Percentiles rank a stretch among this genome's conserved stretches.
Evolutionary conservation across 2,888 invertebrate species (phyloP).

Genomic region (Protophormia terraenovae): DNA sequence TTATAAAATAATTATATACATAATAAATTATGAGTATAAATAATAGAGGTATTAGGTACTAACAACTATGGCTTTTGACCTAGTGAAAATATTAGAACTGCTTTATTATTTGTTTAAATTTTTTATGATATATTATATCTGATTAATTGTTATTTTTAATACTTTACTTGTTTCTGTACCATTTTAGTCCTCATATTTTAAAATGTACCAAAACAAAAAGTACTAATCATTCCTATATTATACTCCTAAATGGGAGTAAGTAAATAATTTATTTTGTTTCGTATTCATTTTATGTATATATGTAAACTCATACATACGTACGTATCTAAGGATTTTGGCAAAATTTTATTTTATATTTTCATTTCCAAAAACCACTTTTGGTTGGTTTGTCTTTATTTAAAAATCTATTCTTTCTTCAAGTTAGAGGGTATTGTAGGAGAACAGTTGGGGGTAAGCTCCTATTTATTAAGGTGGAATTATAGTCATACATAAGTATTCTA

Average conservation of each 20-base stretch:
- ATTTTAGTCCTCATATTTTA: too few relatives aligned
- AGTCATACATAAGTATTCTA: constrained; percentile 58
- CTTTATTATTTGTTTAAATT: too few relatives aligned
- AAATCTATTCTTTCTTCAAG: too few relatives aligned
- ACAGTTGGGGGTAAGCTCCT: constrained; percentile 52
- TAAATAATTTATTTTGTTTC: constrained; percentile 18
- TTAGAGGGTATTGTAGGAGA: neutral
- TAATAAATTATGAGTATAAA: too few relatives aligned
- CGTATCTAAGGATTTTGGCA: constrained; percentile 49
- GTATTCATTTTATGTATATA: neutral
- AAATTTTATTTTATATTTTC: constrained; percentile 21
- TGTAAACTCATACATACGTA: neutral
- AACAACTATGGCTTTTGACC: too few relatives aligned
- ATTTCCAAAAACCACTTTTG: neutral
- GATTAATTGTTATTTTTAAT: too few relatives aligned
- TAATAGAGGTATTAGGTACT: too few relatives aligned
- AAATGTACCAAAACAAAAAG: neutral
- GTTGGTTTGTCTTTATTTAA: neutral
- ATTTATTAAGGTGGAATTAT: constrained; percentile 54
- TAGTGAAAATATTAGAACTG: too few relatives aligned
- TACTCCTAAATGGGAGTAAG: neutral
- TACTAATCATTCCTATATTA: neutral
- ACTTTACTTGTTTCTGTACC: too few relatives aligned
- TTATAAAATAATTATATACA: too few relatives aligned
- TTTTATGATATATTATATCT: too few relatives aligned